Evolutionary conservation across 2,888 invertebrate species (phyloP).

Genomic region (Cyaniris semiargus): DNA sequence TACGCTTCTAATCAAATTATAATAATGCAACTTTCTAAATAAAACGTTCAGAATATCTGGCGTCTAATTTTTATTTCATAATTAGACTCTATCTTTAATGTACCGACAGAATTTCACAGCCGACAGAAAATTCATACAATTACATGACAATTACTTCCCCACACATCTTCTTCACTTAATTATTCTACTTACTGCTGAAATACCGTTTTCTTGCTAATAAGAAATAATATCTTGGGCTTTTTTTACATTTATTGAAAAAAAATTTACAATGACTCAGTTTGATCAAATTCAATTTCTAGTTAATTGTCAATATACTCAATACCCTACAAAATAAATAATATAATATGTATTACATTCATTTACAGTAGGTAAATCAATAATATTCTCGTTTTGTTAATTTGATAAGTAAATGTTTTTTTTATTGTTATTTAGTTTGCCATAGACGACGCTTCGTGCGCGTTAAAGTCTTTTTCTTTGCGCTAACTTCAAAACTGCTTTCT

Average conservation of each 20-base stretch:
- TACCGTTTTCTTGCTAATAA: neutral
- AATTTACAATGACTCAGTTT: no score
- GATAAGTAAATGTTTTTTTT: neutral
- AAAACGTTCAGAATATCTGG: neutral
- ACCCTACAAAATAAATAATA: no score
- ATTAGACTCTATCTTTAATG: neutral
- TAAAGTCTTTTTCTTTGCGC: neutral
- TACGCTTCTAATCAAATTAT: no score
- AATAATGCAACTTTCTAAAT: no score
- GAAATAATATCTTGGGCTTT: neutral
- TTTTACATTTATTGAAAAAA: neutral
- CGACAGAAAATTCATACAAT: conserved; percentile 18
- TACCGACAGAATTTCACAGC: conserved; percentile 14
- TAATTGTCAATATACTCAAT: no score
- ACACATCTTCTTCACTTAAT: neutral
- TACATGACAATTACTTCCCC: neutral
- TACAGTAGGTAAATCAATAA: no score
- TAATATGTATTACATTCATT: neutral
- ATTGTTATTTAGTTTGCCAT: neutral
- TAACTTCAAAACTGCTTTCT: neutral
- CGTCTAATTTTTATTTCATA: conserved; percentile 11
- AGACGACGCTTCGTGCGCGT: neutral
- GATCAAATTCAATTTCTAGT: no score
- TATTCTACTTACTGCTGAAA: neutral
- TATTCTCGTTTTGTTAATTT: no score